Conservation (phyloP, 2,888 invertebrate species). For the Drosophila macrospina region DNA sequence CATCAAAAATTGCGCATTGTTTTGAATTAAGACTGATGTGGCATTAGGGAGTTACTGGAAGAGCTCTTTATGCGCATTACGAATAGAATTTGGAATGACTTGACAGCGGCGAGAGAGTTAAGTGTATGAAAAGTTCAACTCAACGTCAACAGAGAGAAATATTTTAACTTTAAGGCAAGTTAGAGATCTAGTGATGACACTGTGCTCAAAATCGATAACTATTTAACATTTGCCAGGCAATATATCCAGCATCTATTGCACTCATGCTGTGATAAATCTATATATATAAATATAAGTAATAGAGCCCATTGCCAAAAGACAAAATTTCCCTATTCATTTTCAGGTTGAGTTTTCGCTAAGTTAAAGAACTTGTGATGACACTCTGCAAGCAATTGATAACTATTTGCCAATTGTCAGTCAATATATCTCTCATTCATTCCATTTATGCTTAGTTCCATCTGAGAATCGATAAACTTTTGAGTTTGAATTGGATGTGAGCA, state of each 20-base stretch:
- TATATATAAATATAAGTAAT: no score
- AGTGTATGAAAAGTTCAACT: background rate
- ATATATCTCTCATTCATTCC: background rate
- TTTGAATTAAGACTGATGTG: slow-evolving; percentile 44
- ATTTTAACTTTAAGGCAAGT: background rate
- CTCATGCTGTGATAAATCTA: no score
- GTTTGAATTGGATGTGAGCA: slow-evolving; percentile 7
- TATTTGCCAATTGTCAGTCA: background rate
- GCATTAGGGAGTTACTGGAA: slow-evolving; percentile 50
- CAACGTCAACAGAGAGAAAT: background rate
- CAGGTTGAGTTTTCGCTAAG: background rate
- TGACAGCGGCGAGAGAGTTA: background rate
- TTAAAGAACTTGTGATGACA: background rate
- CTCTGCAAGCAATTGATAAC: background rate
- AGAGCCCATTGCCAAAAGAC: background rate
- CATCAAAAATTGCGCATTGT: slow-evolving; percentile 36
- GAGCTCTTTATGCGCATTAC: slow-evolving; percentile 20
- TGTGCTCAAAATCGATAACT: background rate
- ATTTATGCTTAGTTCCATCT: background rate
- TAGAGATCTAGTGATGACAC: background rate
- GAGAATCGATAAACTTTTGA: background rate
- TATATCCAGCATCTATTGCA: no score
- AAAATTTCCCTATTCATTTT: background rate
- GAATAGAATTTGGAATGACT: slow-evolving; percentile 5
- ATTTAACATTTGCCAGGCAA: no score